Conservation (phyloP, 2,888 invertebrate genomes). For the Lysandra bellargus region DNA sequence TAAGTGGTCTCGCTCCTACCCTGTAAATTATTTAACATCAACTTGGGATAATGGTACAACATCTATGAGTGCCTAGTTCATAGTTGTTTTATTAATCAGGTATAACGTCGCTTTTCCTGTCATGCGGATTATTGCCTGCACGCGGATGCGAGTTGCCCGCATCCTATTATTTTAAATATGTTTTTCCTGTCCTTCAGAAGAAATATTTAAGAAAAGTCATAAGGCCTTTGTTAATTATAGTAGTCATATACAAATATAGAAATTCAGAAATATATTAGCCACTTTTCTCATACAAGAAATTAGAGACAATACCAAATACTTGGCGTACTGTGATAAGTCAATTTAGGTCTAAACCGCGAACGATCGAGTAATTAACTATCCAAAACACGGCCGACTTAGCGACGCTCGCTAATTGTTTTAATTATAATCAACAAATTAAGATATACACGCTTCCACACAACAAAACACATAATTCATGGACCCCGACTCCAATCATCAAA, state of each 20-base stretch:
- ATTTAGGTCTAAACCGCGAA: background rate
- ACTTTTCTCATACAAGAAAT: too few relatives aligned
- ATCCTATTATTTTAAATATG: too few relatives aligned
- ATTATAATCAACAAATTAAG: slow-evolving; percentile 73
- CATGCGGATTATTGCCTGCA: too few relatives aligned
- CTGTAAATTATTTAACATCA: slow-evolving; percentile 11
- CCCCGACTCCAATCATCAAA: slow-evolving; percentile 58
- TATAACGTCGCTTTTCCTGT: too few relatives aligned
- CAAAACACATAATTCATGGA: slow-evolving; percentile 75
- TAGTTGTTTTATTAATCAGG: background rate
- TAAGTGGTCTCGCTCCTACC: background rate
- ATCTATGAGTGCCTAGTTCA: background rate
- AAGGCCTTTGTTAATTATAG: too few relatives aligned
- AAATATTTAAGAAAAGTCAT: too few relatives aligned
- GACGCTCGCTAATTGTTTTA: slow-evolving; percentile 58
- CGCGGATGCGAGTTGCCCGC: too few relatives aligned
- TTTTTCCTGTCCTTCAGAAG: too few relatives aligned
- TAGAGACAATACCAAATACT: background rate
- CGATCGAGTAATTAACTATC: slow-evolving; percentile 38
- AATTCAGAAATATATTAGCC: too few relatives aligned
- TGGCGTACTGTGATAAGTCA: background rate
- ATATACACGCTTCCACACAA: slow-evolving; percentile 54
- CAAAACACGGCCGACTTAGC: slow-evolving; percentile 43
- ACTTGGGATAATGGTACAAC: background rate
- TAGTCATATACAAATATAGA: too few relatives aligned